Percentiles rank a stretch among this genome's conserved stretches.
Evolutionary conservation across 2,888 invertebrate genomes (phyloP).

Genomic region (Drosophila fulvimacula): DNA sequence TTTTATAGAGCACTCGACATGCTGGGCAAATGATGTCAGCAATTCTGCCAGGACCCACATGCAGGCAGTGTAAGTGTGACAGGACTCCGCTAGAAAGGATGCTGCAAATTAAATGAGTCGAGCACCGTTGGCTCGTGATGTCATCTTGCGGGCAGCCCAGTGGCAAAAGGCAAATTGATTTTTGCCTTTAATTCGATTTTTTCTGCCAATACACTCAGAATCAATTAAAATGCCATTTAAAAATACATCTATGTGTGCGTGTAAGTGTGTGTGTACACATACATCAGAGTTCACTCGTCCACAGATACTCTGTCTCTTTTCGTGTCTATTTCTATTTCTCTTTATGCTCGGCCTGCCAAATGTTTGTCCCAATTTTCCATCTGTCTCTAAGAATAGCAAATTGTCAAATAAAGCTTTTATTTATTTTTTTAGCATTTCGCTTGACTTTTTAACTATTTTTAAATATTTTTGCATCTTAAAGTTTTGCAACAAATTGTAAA

Average conservation of each 20-base stretch:
- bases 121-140: conserved; percentile 45
- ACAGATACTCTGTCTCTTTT: conserved; percentile 8
- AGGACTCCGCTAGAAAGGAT: neutral
- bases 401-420: conserved; percentile 35
- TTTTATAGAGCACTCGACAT: conserved; percentile 10
- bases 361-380: conserved; percentile 69
- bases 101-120: conserved; percentile 13
- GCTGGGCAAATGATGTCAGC: conserved; percentile 58
- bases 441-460: neutral
- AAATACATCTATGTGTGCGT: neutral
- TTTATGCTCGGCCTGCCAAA: conserved; percentile 45
- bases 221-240: conserved; percentile 71
- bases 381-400: conserved; percentile 69
- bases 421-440: neutral
- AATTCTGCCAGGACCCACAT: conserved; percentile 34
- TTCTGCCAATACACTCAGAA: conserved; percentile 39
- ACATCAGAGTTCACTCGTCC: conserved; percentile 12
- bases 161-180: conserved; percentile 53
- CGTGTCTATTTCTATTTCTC: conserved; percentile 1
- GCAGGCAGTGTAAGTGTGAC: neutral
- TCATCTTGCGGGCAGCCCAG: conserved; percentile 42
- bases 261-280: conserved; percentile 6
- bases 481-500: neutral
- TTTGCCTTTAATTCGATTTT: conserved; percentile 53
- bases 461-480: neutral